Evolutionary conservation across 2,797 vertebrate genomes (phyloP).

Genomic region (Chelmon rostratus): DNA sequence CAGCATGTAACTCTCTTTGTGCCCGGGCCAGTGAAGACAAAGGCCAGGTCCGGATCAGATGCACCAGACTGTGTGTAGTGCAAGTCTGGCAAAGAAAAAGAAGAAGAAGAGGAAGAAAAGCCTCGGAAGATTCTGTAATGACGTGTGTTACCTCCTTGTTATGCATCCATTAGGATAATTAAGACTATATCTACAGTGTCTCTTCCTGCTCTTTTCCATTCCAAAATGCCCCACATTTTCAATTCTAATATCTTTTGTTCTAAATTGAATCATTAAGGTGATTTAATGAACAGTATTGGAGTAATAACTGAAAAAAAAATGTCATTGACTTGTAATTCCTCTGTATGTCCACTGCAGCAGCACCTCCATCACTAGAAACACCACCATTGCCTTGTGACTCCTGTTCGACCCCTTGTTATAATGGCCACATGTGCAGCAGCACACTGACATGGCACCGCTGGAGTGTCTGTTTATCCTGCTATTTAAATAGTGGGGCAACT

Average conservation of each 20-base stretch:
- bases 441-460: not conserved
- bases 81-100: not conserved
- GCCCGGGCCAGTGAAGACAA: not conserved
- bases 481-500: constrained; percentile 26
- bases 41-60: constrained; percentile 21
- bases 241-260: constrained; percentile 13
- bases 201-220: constrained; percentile 26
- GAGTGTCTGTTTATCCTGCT: constrained; percentile 30
- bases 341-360: constrained; percentile 20
- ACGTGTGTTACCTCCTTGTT: constrained; percentile 15
- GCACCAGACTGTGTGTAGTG: constrained; percentile 1
- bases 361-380: constrained; percentile 15
- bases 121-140: constrained; percentile 1
- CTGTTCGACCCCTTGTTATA: constrained; percentile 37
- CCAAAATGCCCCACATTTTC: constrained; percentile 14
- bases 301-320: constrained; percentile 55
- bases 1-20: not conserved
- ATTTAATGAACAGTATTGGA: constrained; percentile 51
- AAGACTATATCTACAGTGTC: constrained; percentile 15
- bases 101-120: not conserved
- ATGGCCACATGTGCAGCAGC: constrained; percentile 13
- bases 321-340: constrained; percentile 38
- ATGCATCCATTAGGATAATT: constrained; percentile 41
- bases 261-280: constrained; percentile 44
- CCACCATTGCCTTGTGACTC: constrained; percentile 30